Evolutionary conservation across 2,797 vertebrate species (phyloP).

Genomic region (Aulostomus chinensis): DNA sequence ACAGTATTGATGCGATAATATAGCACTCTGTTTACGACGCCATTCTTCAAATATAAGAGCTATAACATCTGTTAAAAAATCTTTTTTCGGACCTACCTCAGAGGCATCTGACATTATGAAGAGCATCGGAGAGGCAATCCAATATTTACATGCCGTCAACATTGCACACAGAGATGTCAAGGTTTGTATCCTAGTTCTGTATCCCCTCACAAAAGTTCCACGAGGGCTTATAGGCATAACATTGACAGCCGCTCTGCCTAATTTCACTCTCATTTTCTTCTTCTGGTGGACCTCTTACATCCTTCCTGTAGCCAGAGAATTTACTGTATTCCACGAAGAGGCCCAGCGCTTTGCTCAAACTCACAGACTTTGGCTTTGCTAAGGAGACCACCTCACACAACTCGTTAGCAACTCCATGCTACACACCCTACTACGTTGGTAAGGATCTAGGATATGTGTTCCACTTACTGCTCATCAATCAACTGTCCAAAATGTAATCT

Average conservation of each 20-base stretch:
- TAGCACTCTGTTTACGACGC: background rate
- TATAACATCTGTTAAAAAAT: too few relatives aligned
- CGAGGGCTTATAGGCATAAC: background rate
- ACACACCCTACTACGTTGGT: slow-evolving; percentile 99
- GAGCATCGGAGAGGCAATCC: slow-evolving; percentile 96
- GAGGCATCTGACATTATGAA: slow-evolving; percentile 99
- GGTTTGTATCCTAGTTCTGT: slow-evolving; percentile 70
- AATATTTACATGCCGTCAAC: slow-evolving; percentile 93
- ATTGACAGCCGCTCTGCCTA: background rate
- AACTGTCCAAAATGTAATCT: background rate
- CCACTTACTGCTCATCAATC: background rate
- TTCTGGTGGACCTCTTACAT: background rate
- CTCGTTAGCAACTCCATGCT: slow-evolving; percentile 96
- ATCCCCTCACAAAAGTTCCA: too few relatives aligned
- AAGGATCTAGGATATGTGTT: slow-evolving; percentile 56
- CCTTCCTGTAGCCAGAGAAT: slow-evolving; percentile 89
- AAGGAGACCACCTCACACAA: slow-evolving; percentile 98
- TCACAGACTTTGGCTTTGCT: slow-evolving; percentile 98
- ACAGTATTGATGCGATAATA: background rate
- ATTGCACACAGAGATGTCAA: slow-evolving; percentile 98
- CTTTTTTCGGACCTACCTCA: slow-evolving; percentile 48
- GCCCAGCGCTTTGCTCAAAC: slow-evolving; percentile 90
- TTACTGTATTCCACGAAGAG: slow-evolving; percentile 93
- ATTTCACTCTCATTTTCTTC: background rate
- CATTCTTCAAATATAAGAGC: too few relatives aligned